Percentiles rank a stretch among this genome's conserved stretches.
phyloP scores from a whole-genome alignment of 1,140 invertebrate species.

The Drosophila santomea region DNA sequence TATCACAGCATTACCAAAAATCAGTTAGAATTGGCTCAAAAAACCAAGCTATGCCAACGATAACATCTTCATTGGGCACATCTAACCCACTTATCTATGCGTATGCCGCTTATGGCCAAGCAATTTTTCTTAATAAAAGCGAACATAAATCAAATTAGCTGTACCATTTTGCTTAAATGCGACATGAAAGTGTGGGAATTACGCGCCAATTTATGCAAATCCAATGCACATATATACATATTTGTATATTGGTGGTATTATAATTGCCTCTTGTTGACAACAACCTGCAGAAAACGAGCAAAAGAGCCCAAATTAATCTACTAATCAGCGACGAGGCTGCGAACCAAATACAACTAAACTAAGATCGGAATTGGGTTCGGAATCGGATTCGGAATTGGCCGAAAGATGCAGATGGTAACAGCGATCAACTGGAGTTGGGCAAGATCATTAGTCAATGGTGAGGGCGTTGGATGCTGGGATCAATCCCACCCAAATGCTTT shows the following conservation, averaged over 20 bases:
- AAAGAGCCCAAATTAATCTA: conserved; percentile 59
- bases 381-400: conserved; percentile 21
- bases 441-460: conserved; percentile 68
- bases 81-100: neutral
- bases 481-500: neutral
- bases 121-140: conserved; percentile 73
- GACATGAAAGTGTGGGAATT: conserved; percentile 79
- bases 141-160: conserved; percentile 74
- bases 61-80: conserved; percentile 47
- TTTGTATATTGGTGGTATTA: conserved; percentile 63
- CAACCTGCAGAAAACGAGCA: conserved; percentile 25
- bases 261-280: conserved; percentile 79
- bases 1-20: neutral
- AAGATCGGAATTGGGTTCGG: neutral
- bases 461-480: conserved; percentile 54
- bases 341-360: conserved; percentile 26
- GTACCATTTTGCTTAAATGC: conserved; percentile 75
- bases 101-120: conserved; percentile 10
- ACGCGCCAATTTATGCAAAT: conserved; percentile 77
- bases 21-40: neutral
- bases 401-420: conserved; percentile 41
- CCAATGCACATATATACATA: conserved; percentile 22
- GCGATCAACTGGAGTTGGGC: conserved; percentile 9
- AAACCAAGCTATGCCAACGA: neutral
- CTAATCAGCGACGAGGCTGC: conserved; percentile 74